Evolutionary conservation across 2,113 vertebrate genomes (phyloP), one percentile per base, ranked within the genome.

Genomic region (cattle (Bos taurus)): DNA sequence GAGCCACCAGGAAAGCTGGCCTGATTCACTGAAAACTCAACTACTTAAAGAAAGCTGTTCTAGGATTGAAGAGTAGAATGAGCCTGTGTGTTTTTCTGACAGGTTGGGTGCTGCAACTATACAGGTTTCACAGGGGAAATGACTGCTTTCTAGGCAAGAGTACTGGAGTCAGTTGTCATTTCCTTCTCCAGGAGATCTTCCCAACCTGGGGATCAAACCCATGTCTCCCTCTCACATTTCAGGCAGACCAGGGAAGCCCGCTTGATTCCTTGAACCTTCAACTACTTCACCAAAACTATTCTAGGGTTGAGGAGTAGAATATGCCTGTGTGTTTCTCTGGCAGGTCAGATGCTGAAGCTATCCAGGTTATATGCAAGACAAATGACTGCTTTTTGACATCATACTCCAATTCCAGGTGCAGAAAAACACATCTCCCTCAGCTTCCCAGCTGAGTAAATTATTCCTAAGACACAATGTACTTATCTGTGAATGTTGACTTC

Each of bases 1-100:
- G 33, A 67, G 64, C 9, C 33, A 10, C 33, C 64, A 36, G 33
- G 33, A 8, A 36, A 67, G 33, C 64, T 0, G 0, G 17, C 16
- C 64, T 36, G 33, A 67, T 36, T 36, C 17, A 21, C 33, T 67
- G 64, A 67, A 67, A 67, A 67, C 33, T 67, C 16, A 67, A 36
- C 64, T 67, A 67, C 64, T 67, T 36, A 21, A 67, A 67, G 33
- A 67, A 67, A 67, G 16, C 8, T 36, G 8, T 36, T 67, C 64
- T 67, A 67, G 17, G 8, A 67, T 5, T 67, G 33, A 67, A 67
- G 16, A 67, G 33, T 36, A 21, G 64, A 67, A 36, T 36, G 33
- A 67, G 8, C 33, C 64, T 67, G 64, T 10, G 8, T 67, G 33
- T 36, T 36, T 67, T 67, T 67, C 64, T 9, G 17, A 19, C 33